phyloP scores from a whole-genome alignment of 2,113 vertebrate species.

The Tricholaema leucomelas region DNA sequence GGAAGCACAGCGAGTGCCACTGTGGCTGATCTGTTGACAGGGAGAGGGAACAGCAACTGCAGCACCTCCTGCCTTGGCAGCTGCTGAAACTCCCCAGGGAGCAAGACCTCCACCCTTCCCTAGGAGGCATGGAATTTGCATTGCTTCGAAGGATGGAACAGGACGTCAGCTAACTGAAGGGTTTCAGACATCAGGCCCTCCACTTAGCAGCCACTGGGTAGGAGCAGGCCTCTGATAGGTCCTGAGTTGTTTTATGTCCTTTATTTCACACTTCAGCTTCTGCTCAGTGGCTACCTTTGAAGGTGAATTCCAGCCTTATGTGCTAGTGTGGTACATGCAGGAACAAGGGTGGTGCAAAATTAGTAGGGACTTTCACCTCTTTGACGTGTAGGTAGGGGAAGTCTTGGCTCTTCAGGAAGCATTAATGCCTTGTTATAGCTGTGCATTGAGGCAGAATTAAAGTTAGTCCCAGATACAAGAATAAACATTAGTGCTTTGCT shows the following conservation, averaged over 20 bases:
- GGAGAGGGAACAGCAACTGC: background rate
- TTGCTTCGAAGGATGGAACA: background rate
- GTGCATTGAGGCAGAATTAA: background rate
- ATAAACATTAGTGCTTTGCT: slow-evolving; percentile 37
- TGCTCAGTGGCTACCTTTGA: background rate
- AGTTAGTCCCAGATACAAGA: slow-evolving; percentile 3
- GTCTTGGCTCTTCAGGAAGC: background rate
- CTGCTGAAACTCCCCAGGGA: background rate
- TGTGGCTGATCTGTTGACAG: background rate
- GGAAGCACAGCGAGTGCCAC: fast-evolving
- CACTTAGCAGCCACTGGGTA: background rate
- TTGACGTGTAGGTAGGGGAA: background rate
- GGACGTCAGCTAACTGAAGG: background rate
- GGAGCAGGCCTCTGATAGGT: background rate
- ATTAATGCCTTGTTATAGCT: background rate
- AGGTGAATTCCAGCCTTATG: background rate
- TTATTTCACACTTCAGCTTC: background rate
- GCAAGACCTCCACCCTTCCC: background rate
- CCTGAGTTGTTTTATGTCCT: background rate
- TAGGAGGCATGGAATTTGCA: background rate
- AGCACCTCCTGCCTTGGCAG: background rate
- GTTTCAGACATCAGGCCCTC: background rate
- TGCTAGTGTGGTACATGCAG: background rate
- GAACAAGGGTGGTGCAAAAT: background rate
- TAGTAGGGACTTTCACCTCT: background rate